Evolutionary conservation across 53 echinoderm and acorn worm genomes (phyloP).

Genomic region (Actinopyga echinites): DNA sequence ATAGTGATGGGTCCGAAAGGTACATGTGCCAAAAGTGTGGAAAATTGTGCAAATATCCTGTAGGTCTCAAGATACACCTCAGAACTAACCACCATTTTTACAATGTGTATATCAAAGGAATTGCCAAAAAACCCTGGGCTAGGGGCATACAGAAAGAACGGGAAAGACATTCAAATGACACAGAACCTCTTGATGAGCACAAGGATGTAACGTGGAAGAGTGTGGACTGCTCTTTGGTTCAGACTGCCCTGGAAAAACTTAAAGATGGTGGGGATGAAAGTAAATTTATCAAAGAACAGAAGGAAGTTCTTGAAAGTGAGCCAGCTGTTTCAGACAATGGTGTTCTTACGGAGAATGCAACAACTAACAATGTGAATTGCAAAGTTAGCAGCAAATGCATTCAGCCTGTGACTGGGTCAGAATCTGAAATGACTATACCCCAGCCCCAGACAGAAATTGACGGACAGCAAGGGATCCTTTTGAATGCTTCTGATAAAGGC

Average conservation of each 20-base stretch:
- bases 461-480: too few species aligned
- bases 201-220: slow-evolving; percentile 14
- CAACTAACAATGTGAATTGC: too few species aligned
- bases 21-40: slow-evolving; percentile 56
- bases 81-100: slow-evolving; percentile 43
- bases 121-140: slow-evolving; percentile 41
- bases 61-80: slow-evolving; percentile 63
- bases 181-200: background rate
- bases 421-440: too few species aligned
- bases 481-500: too few species aligned
- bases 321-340: too few species aligned
- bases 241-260: slow-evolving; percentile 30
- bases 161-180: background rate
- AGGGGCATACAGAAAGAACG: slow-evolving; percentile 32
- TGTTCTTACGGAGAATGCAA: too few species aligned
- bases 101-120: slow-evolving; percentile 23
- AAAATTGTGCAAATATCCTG: slow-evolving; percentile 60
- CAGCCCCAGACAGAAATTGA: too few species aligned
- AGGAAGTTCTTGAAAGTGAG: too few species aligned
- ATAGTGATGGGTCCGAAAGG: slow-evolving; percentile 40
- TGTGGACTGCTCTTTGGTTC: slow-evolving; percentile 18
- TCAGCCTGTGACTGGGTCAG: too few species aligned
- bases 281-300: too few species aligned
- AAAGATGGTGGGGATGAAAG: background rate
- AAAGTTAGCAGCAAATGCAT: too few species aligned